These are phyloP conservation scores for Epizoanthus illoricatus DNA, from an alignment of 92 coral and sea anemone genomes.

Conservation along the genomic window DNA sequence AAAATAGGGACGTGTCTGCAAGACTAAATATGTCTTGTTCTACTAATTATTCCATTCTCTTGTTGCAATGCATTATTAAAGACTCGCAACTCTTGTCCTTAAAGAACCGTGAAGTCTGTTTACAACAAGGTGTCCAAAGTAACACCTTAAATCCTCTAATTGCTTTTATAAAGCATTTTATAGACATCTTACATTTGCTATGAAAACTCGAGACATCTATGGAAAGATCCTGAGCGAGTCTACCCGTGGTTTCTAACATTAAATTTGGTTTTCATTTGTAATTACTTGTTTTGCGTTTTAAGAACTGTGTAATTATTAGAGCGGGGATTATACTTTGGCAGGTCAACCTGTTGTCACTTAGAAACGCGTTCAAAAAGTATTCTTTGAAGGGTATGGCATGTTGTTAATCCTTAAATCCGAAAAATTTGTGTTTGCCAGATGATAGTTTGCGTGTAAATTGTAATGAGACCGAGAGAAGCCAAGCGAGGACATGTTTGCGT, in stretches of 20 bases:
- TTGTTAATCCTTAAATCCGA: conserved; percentile 2
- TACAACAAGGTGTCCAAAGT: conserved; percentile 12
- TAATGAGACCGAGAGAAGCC: neutral
- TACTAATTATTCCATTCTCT: conserved; percentile 23
- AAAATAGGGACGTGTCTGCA: conserved; percentile 19
- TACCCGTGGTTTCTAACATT: neutral
- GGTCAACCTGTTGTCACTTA: conserved; percentile 1
- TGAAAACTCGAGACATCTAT: neutral
- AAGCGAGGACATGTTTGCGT: conserved; percentile 28
- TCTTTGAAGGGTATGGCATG: neutral
- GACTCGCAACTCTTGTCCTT: conserved; percentile 4
- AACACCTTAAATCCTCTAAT: conserved; percentile 9
- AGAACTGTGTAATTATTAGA: conserved; percentile 18
- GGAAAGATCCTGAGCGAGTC: neutral
- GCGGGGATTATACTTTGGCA: neutral
- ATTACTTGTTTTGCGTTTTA: conserved; percentile 7
- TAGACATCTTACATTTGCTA: neutral
- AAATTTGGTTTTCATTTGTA: conserved; percentile 17
- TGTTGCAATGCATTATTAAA: conserved; percentile 37
- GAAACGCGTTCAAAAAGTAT: neutral
- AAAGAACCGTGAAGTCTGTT: conserved; percentile 5
- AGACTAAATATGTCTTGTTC: conserved; percentile 16
- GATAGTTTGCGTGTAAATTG: conserved; percentile 6
- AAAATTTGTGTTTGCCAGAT: neutral
- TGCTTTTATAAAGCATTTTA: neutral